A percentile compares a stretch with the other conserved stretches of the same genome.
Conservation (phyloP, 30 jellyfish, hydroid and myxozoan species). For the Nemopilema nomurai region DNA sequence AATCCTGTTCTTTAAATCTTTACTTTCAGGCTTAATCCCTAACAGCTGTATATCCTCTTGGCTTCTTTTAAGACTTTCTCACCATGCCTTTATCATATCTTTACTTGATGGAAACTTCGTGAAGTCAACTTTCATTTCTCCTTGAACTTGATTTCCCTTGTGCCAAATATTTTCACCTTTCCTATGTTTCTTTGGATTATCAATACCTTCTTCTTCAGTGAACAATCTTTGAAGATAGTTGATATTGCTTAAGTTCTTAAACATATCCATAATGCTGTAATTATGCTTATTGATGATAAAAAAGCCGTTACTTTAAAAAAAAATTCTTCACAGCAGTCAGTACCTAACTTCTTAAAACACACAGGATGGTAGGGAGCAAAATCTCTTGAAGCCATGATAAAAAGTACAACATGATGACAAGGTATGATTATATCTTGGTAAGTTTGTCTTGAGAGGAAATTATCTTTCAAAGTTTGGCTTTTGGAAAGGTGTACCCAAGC, state of each 20-base stretch:
- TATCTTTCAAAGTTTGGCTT: background rate
- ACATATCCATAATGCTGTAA: constrained; percentile 17
- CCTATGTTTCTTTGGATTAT: constrained; percentile 38
- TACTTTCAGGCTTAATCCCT: too few species aligned
- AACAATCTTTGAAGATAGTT: constrained; percentile 9
- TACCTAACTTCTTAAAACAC: constrained; percentile 2
- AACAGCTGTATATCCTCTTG: too few species aligned
- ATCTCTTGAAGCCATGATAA: constrained; percentile 24
- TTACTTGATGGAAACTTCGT: too few species aligned
- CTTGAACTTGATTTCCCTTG: constrained; percentile 18
- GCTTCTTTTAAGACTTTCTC: too few species aligned
- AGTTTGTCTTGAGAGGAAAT: constrained; percentile 37
- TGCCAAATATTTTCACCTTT: constrained; percentile 36
- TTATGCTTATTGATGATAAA: constrained; percentile 25
- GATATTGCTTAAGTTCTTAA: constrained; percentile 22
- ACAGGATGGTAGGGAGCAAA: constrained; percentile 6
- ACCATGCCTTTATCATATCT: too few species aligned
- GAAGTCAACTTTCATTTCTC: too few species aligned
- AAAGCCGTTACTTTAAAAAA: constrained; percentile 30
- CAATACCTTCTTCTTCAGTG: constrained; percentile 25
- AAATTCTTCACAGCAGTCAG: constrained; percentile 33
- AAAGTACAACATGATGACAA: constrained; percentile 26
- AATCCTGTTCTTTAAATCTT: too few species aligned
- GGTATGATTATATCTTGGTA: constrained; percentile 16
- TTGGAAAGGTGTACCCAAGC: constrained; percentile 21